Base-by-base conservation (phyloP, 2,113 vertebrate species). In the Bucco capensis region DNA sequence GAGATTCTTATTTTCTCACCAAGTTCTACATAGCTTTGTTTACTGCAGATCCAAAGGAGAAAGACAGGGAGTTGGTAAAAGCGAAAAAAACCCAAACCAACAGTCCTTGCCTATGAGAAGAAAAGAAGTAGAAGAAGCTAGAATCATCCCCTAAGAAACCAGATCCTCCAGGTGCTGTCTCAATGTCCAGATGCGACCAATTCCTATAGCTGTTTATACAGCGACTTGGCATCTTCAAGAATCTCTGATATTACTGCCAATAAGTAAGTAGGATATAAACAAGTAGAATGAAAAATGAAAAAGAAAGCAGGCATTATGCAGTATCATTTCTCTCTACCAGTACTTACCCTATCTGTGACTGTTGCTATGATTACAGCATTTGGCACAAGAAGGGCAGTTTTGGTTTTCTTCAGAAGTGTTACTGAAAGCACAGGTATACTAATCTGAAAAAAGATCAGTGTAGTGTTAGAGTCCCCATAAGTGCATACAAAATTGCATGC, bases 331-430 rank as follows among this genome's bases (percentile, higher is more conserved):
- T 4, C 31, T 70, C 8, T 49, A 44, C 4, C 12, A 64, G 37
- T 74, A 96, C 98, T 98, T 95, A 99, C 99, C 95, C 98, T 97
- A 47, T 99, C 98, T 35, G 97, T 98, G 19, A 97, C 94, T 3
- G 98, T 99, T 2, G 98, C 95, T 77, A 99, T 98, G 80, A 99
- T 97, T 81, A 99, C 93, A 51, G 99, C 99, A 73, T 99, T 99
- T 97, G 99, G 99, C 97, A 99, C 98, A 92, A 99, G 96, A 83
- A 99, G 98, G 44, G 98, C 99, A 31, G 99, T 99, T 97, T 99
- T 99, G 37, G 98, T 99, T 97, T 99, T 99, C 97, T 99, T 99
- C 95, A 99, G 95, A 70, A 98, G 92, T 12, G 98, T 98, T 84
- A 99, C 98, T 0, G 98, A 98, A 50, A 97, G 73, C n/a, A 98